Base-by-base conservation (phyloP, 2,888 invertebrate species). In the Stratiomys singularior region DNA sequence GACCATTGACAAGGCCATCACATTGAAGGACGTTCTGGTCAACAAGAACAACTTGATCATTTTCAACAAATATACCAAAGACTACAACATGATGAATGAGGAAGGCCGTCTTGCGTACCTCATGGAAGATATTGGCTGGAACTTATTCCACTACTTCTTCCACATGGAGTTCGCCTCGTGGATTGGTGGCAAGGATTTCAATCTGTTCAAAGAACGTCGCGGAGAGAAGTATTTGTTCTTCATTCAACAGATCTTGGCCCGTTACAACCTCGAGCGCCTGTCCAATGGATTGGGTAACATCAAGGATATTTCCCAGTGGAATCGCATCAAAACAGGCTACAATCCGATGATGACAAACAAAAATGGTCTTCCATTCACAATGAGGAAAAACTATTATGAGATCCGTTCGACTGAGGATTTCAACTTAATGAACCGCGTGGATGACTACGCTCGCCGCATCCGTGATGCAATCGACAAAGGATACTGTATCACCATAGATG, bases 241-340 rank as follows among this genome's bases (percentile, higher is more conserved):
- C 80, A 90, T 93, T 83, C 92, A 92, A 83, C 92, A 93, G 85
- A 82, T 93, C 15, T 82, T 93, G 81, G 89, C 92, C 79, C 91
- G 92, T 89, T 94, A 93, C 86, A 92, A 94, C 84, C 88, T 93
- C 87, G 93, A 94, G 84, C 92, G 94, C 85, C 87, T 94, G 77
- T 91, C 93, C 11, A 91, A 92, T 83, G 91, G 91, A 79, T 88
- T 92, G 71, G 90, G 91, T n/a, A 91, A 92, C 80, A 91, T 93
- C 80, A 88, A 89, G 44, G 88, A 89, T 9, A 88, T 92, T 79
- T 88, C 90, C 28, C 89, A 89, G 83, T 87, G 89, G 79, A 84
- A 85, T 64, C 86, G 89, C 71, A 86, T 92, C 69, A 85, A 90
- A 81, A 87, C 90, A 79, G 92, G 92, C 11, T 93, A 90, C 86